Conservation (phyloP, 2,113 vertebrate species). For the Podiceps cristatus region DNA sequence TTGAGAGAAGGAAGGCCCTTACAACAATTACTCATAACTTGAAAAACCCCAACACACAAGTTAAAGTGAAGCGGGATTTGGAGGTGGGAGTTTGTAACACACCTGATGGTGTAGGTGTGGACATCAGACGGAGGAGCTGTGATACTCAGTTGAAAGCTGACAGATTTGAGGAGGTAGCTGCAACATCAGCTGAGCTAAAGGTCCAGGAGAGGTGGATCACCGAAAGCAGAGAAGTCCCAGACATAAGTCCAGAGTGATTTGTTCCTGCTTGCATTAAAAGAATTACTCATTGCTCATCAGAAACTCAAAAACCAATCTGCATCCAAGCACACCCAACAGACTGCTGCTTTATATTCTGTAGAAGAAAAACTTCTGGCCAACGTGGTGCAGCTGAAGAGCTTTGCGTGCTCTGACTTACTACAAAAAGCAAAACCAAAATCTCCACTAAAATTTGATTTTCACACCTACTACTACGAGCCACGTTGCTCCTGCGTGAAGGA, state of each 20-base stretch:
- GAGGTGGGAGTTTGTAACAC: background rate
- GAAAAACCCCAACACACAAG: background rate
- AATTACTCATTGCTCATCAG: background rate
- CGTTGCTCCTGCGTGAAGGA: background rate
- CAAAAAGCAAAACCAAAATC: background rate
- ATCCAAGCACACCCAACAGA: background rate
- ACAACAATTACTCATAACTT: background rate
- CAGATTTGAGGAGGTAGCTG: background rate
- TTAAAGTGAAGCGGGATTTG: background rate
- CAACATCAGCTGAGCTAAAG: background rate
- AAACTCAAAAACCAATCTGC: background rate
- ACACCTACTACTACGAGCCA: background rate
- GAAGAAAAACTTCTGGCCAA: background rate
- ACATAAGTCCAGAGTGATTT: background rate
- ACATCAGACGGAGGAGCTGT: background rate
- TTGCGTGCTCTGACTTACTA: background rate
- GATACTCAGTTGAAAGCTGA: background rate
- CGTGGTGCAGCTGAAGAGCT: background rate
- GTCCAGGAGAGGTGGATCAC: background rate
- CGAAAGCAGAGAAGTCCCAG: background rate
- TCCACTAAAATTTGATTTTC: conserved; percentile 7
- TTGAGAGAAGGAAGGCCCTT: background rate
- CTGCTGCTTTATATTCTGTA: background rate
- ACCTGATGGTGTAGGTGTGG: background rate
- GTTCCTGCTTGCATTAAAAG: background rate